A percentile compares a stretch with the other conserved stretches of the same genome.
phyloP scores from a whole-genome alignment of 2,888 invertebrate species.

The Ernsta delagoae region DNA sequence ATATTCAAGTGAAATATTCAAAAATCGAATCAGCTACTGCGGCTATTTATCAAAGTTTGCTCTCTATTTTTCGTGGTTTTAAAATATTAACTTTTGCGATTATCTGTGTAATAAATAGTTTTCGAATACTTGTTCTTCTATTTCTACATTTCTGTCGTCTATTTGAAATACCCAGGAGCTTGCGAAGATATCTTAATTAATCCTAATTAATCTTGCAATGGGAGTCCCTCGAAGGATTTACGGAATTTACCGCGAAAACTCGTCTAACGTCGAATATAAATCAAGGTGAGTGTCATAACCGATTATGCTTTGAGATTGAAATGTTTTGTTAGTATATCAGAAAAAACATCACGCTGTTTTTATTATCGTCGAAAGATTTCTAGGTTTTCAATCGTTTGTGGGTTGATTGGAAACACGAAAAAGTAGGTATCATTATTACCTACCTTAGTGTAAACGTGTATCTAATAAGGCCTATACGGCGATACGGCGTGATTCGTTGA shows the following conservation, averaged over 20 bases:
- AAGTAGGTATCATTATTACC: too few relatives aligned
- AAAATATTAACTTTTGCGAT: conserved; percentile 15
- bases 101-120: conserved; percentile 12
- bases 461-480: too few relatives aligned
- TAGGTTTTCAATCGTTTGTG: too few relatives aligned
- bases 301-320: neutral
- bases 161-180: conserved; percentile 11
- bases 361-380: too few relatives aligned
- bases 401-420: too few relatives aligned
- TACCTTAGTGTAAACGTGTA: too few relatives aligned
- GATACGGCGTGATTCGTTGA: too few relatives aligned
- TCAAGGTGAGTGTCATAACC: conserved; percentile 14
- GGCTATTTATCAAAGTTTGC: neutral
- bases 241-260: conserved; percentile 18
- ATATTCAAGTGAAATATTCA: conserved; percentile 9
- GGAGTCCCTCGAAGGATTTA: conserved; percentile 1
- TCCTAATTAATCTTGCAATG: conserved; percentile 17
- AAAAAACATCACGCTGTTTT: too few relatives aligned
- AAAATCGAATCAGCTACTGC: neutral
- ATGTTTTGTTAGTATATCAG: neutral
- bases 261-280: conserved; percentile 16
- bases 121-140: conserved; percentile 20
- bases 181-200: conserved; percentile 10
- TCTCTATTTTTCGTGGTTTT: conserved; percentile 21
- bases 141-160: conserved; percentile 24